phyloP scores from a whole-genome alignment of 2,797 vertebrate genomes.

The Protosalanx chinensis region DNA sequence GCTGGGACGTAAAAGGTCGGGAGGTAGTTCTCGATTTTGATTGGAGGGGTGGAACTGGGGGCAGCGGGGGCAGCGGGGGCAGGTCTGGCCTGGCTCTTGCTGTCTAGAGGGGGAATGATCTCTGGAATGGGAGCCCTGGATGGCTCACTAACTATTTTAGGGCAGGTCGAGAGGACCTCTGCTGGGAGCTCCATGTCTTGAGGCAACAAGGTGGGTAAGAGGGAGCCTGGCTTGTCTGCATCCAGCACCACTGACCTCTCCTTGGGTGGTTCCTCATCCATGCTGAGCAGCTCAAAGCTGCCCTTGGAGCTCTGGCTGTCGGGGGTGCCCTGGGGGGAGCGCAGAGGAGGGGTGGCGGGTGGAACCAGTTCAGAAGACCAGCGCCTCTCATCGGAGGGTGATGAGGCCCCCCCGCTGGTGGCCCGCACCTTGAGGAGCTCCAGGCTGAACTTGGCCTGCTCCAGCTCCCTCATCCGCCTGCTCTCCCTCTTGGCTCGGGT shows the following conservation, averaged over 20 bases:
- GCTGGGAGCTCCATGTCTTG: conserved; percentile 30
- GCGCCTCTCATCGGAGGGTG: conserved; percentile 82
- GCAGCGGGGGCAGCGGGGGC: conserved; percentile 31
- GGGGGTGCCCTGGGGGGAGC: conserved; percentile 82
- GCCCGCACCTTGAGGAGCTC: conserved; percentile 93
- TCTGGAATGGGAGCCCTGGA: conserved; percentile 26
- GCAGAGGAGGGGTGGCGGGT: conserved; percentile 55
- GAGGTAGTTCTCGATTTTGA: conserved; percentile 74
- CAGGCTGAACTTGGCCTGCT: conserved; percentile 95
- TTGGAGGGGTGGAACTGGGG: conserved; percentile 42
- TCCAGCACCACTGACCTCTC: conserved; percentile 55
- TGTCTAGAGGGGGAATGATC: conserved; percentile 9
- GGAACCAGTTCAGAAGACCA: conserved; percentile 80
- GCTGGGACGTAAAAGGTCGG: conserved; percentile 89
- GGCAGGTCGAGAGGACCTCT: conserved; percentile 36
- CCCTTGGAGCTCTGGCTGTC: conserved; percentile 92
- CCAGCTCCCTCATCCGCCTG: conserved; percentile 91
- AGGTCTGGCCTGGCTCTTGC: conserved; percentile 17
- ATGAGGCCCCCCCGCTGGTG: conserved; percentile 68
- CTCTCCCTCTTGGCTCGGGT: conserved; percentile 94
- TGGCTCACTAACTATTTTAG: conserved; percentile 25
- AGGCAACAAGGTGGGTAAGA: background rate
- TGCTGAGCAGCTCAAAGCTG: conserved; percentile 85
- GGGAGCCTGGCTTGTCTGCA: conserved; percentile 56
- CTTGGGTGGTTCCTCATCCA: conserved; percentile 75